Conservation (phyloP, 2,797 vertebrate species). For the Tiaroga cobitis region DNA sequence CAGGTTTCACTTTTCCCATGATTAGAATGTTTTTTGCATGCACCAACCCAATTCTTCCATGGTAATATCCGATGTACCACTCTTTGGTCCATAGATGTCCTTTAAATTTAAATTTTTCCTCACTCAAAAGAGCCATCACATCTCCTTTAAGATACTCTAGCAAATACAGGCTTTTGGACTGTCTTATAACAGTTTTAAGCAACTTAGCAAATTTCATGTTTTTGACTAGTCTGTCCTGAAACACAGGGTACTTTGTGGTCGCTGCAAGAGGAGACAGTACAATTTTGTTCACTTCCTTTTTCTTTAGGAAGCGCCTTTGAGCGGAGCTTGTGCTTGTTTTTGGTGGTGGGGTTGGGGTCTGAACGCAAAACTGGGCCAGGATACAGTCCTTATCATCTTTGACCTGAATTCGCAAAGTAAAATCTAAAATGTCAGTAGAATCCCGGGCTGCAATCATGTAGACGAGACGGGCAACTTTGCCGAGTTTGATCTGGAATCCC, state of each 20-base stretch:
- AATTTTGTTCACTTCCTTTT: conserved; percentile 93
- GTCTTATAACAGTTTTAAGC: conserved; percentile 92
- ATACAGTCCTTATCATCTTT: conserved; percentile 88
- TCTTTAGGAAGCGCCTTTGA: conserved; percentile 93
- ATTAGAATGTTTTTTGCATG: conserved; percentile 93
- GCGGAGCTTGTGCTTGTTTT: conserved; percentile 83
- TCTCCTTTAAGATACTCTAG: conserved; percentile 97
- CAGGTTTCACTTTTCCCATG: conserved; percentile 86
- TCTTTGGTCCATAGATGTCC: conserved; percentile 97
- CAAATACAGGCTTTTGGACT: conserved; percentile 92
- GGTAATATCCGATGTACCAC: conserved; percentile 96
- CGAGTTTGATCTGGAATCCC: conserved; percentile 95
- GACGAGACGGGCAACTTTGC: conserved; percentile 90
- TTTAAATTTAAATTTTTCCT: conserved; percentile 91
- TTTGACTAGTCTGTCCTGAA: conserved; percentile 87
- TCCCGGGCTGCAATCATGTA: conserved; percentile 86
- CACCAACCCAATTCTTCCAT: conserved; percentile 90
- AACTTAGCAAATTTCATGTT: conserved; percentile 91
- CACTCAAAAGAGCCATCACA: conserved; percentile 87
- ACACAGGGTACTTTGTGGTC: conserved; percentile 88
- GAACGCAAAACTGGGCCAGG: conserved; percentile 93
- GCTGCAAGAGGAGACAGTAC: conserved; percentile 88
- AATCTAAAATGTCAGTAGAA: conserved; percentile 85
- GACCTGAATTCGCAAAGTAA: conserved; percentile 90
- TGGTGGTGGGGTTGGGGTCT: conserved; percentile 89